Evolutionary conservation across 2,888 invertebrate genomes (phyloP), one percentile per base, ranked within the genome.

Genomic region (Serripes groenlandicus): DNA sequence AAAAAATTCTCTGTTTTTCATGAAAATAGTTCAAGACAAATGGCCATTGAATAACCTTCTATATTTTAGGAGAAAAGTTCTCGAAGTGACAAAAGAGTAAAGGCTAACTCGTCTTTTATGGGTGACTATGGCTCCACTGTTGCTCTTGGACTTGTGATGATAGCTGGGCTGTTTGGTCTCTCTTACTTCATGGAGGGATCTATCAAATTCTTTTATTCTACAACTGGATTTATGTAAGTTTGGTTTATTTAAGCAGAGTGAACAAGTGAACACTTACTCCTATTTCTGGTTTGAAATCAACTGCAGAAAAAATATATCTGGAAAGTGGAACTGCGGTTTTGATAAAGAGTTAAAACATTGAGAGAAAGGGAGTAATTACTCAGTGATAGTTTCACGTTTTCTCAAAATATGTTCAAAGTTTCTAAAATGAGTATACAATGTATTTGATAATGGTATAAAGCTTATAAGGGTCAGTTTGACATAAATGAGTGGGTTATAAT

Each of bases 161-260:
- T 96, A 91, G 94, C 95, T 21, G 95, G 95, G 42, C 93, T 97
- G 4, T 95, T 97, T 87, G 96, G 95, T 82, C 90, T 96, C 26
- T 97, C 97, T 7, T 97, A 96, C 96, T 95, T 96, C 95, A 95
- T 95, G 96, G 88, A 96, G 72, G 93, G 93, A 18, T 94, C 94
- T 21, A 95, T 95, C 95, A 91, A 93, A 60, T 96, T 95, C 89
- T 83, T 96, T 21, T 89, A 96, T 90, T 96, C 97, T 62, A 97
- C 97, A 0, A 97, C 97, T 94, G 97, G 97, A 78, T 97, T 97
- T 93, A 97, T 97, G 97, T 97, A 95, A 96, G 97, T 96, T 60
- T 52, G 18, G 18, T 18, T 42, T 18, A 42, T 11, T 11, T 42
- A 42, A 7, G 11, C 9, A 18, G 42, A 18, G 54, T 54, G 9